Evolutionary conservation across 2,888 invertebrate genomes (phyloP), one percentile per base, ranked within the genome.

Genomic region (Theretra japonica): DNA sequence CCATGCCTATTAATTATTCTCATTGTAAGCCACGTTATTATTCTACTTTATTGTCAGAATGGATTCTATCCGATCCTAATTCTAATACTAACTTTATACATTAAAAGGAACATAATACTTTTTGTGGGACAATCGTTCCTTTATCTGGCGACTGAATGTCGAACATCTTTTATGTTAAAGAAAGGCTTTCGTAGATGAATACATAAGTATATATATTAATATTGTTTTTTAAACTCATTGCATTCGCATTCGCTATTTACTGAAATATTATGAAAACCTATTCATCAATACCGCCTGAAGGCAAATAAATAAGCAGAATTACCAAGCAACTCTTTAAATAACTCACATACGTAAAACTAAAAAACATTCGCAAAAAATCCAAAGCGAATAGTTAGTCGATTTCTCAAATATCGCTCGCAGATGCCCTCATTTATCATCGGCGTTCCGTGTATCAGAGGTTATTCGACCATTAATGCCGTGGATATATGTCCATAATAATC

Each of bases 381-480:
- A 25, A 25, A 11, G 25, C 62, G 33, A 77, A 78, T 79, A 80
- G 79, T 81, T 79, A 81, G 75, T 79, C 75, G 50, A 65, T 58
- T 68, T 59, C 68, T 60, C 53, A 73, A 70, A 62, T 65, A 25
- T 84, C 82, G 76, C 73, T 78, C 75, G 73, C 85, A 85, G 83
- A 80, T 81, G 78, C 73, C 73, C 73, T 79, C 79, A 87, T 89
- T 86, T 82, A 88, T 87, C 86, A 88, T 79, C 75, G 73, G 72
- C 74, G 75, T 73, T 80, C 77, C 82, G 77, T 80, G 80, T 85
- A 81, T 81, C 82, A 80, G 78, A 77, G 81, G 80, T 85, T 82
- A 86, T 81, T 79, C 83, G 79, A 83, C 80, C 86, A 83, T 85
- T 86, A 85, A 86, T 84, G 80, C 77, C 77, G 74, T 73, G 76